A percentile compares a stretch with the other conserved stretches of the same genome.
phyloP scores from a whole-genome alignment of 2,888 invertebrate genomes.

The Maniola hyperantus region DNA sequence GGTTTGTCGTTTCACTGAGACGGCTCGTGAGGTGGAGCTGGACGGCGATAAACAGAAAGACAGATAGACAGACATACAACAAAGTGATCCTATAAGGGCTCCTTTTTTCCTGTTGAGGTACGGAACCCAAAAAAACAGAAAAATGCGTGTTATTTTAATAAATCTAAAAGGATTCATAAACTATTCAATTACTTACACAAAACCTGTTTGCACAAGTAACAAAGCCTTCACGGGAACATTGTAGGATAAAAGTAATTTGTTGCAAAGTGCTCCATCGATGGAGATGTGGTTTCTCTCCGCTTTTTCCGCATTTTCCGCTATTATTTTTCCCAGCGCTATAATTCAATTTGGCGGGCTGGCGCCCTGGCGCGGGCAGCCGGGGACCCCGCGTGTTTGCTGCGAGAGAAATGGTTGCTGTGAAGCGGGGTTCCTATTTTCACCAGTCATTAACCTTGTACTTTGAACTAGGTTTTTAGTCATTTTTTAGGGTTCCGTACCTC shows the following conservation, averaged over 20 bases:
- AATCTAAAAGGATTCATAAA: background rate
- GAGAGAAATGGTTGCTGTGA: background rate
- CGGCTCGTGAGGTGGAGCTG: no score
- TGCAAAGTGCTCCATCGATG: constrained; percentile 27
- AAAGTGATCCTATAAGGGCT: no score
- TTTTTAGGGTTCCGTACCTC: no score
- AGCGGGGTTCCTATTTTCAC: constrained; percentile 13
- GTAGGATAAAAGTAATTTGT: constrained; percentile 21
- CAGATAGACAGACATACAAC: no score
- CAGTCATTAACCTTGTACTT: background rate
- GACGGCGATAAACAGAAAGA: no score
- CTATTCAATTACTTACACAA: constrained; percentile 4
- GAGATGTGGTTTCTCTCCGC: constrained; percentile 21
- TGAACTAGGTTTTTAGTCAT: no score
- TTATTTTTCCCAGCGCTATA: constrained; percentile 58
- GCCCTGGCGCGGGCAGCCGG: constrained; percentile 31
- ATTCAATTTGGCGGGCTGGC: constrained; percentile 57
- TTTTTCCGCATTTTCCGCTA: constrained; percentile 38
- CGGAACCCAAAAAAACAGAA: background rate
- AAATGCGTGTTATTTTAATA: background rate
- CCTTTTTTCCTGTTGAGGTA: no score
- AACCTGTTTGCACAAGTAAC: constrained; percentile 1
- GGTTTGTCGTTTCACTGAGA: no score
- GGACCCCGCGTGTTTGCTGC: constrained; percentile 29
- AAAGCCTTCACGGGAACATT: constrained; percentile 10